A percentile compares a stretch with the other conserved stretches of the same genome.
Evolutionary conservation across 2,888 invertebrate genomes (phyloP).

Genomic region (Rhingia campestris): DNA sequence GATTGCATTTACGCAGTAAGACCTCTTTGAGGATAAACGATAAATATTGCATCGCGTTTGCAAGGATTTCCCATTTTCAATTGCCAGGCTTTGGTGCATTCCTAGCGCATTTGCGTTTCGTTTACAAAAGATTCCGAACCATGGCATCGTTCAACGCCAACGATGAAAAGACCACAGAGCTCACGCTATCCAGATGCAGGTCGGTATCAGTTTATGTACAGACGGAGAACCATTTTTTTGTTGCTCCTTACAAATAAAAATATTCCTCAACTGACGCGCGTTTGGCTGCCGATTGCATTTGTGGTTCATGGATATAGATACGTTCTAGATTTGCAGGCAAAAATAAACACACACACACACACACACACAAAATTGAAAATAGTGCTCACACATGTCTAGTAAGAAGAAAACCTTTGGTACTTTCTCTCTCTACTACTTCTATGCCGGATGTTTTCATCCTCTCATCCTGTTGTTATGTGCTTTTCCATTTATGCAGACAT

Average conservation of each 20-base stretch:
- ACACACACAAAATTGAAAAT: background rate
- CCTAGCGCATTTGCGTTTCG: slow-evolving; percentile 37
- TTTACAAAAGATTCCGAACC: slow-evolving; percentile 30
- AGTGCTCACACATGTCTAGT: background rate
- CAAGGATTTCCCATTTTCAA: slow-evolving; percentile 51
- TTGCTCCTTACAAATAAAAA: slow-evolving; percentile 28
- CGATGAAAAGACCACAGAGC: slow-evolving; percentile 14
- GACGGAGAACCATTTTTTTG: slow-evolving; percentile 20
- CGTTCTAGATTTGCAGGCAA: background rate
- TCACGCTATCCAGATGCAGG: background rate
- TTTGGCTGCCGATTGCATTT: slow-evolving; percentile 61
- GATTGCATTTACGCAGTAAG: background rate
- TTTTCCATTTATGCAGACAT: slow-evolving; percentile 54
- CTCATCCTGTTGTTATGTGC: slow-evolving; percentile 62
- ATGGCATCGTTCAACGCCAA: slow-evolving; percentile 17
- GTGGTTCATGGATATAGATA: slow-evolving; percentile 13
- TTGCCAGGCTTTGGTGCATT: slow-evolving; percentile 35
- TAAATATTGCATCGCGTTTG: slow-evolving; percentile 42
- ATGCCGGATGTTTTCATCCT: slow-evolving; percentile 47
- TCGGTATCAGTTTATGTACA: background rate
- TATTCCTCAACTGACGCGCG: slow-evolving; percentile 36
- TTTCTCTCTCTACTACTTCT: background rate
- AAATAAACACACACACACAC: slow-evolving; percentile 3
- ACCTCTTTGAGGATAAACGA: slow-evolving; percentile 11
- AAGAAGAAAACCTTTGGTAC: slow-evolving; percentile 10